phyloP scores from a whole-genome alignment of 2,888 invertebrate genomes.

The Drosophila pseudotalamancana region DNA sequence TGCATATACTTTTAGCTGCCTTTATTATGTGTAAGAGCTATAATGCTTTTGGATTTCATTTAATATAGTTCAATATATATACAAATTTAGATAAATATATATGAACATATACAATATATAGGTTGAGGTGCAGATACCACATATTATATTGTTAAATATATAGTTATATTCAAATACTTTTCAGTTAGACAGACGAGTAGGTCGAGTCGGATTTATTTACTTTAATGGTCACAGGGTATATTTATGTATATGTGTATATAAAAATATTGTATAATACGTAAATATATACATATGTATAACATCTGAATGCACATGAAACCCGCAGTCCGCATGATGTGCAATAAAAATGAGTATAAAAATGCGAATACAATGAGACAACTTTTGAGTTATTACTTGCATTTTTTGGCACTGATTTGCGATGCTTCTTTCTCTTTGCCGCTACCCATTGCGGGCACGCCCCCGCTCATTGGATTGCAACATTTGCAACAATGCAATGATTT shows the following conservation, averaged over 20 bases:
- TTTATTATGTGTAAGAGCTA: too few species aligned
- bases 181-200: too few species aligned
- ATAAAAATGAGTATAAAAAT: constrained; percentile 72
- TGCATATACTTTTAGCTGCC: too few species aligned
- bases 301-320: constrained; percentile 11
- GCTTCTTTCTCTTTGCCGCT: not conserved
- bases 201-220: too few species aligned
- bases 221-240: too few species aligned
- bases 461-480: constrained; percentile 45
- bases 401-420: constrained; percentile 70
- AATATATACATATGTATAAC: constrained; percentile 4
- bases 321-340: constrained; percentile 65
- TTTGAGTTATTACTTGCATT: constrained; percentile 68
- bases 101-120: too few species aligned
- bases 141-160: too few species aligned
- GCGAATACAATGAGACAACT: constrained; percentile 64
- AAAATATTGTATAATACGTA: not conserved
- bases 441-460: constrained; percentile 8
- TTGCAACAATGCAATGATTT: constrained; percentile 72
- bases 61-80: too few species aligned
- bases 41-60: too few species aligned
- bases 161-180: too few species aligned
- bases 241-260: not conserved
- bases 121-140: too few species aligned
- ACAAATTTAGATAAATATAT: too few species aligned